phyloP scores from a whole-genome alignment of 2,888 invertebrate species.

The Itoplectis maculator region DNA sequence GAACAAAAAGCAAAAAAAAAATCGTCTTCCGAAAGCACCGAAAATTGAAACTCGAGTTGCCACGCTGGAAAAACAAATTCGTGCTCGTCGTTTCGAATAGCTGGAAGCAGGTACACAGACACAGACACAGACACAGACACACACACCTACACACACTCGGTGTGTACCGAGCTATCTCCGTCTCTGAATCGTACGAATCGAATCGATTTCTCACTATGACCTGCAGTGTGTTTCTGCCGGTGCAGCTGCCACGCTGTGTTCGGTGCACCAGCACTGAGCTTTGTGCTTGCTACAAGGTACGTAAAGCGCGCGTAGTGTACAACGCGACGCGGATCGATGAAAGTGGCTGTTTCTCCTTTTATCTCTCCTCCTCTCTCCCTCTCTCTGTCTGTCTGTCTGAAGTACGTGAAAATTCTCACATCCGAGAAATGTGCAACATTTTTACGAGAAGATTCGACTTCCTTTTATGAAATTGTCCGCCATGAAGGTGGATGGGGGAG shows the following conservation, averaged over 20 bases:
- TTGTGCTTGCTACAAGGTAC: constrained; percentile 9
- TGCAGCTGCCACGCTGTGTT: constrained; percentile 37
- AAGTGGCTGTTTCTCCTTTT: constrained; percentile 8
- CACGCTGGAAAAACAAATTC: constrained; percentile 25
- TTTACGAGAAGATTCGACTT: background rate
- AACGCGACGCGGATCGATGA: constrained; percentile 23
- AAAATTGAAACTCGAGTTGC: constrained; percentile 25
- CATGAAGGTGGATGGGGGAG: background rate
- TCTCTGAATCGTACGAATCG: constrained; percentile 62
- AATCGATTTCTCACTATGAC: constrained; percentile 67
- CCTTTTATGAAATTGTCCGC: background rate
- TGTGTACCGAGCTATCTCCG: constrained; percentile 39
- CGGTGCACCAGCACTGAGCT: constrained; percentile 59
- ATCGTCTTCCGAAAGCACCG: constrained; percentile 2
- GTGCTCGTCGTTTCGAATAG: constrained; percentile 14
- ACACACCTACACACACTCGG: constrained; percentile 5
- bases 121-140: no score
- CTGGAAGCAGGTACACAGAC: constrained; percentile 5
- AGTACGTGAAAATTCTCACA: background rate
- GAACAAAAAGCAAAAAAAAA: constrained; percentile 14
- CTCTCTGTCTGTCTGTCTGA: background rate
- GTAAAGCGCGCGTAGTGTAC: constrained; percentile 7
- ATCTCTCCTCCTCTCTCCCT: background rate
- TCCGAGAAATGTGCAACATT: background rate
- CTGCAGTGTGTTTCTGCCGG: constrained; percentile 53